Base-by-base conservation (phyloP, 2,797 vertebrate species). In the Hydrocynus forskahlii region DNA sequence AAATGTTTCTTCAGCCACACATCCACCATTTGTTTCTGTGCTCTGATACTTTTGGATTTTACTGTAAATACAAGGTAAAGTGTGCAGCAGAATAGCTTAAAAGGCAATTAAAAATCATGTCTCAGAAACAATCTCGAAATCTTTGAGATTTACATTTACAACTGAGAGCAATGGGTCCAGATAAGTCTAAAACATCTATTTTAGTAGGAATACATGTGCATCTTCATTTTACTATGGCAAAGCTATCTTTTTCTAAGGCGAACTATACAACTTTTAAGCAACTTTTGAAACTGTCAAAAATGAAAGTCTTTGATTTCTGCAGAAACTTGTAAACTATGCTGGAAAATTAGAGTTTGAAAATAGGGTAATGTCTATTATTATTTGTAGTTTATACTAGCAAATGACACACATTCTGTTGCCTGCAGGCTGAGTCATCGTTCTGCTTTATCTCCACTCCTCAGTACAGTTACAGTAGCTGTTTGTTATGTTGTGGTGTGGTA, bases 401-500 rank as follows among this genome's bases (percentile, higher is more conserved):
- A 74, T 60, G 38, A 45, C n/a, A 35, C 54, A 50, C 35, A 52
- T 48, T 81, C 23, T 69, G 25, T 55, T 50, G 63, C 55, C n/a
- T 69, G 50, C 59, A 66, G 66, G 82, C 80, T 75, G 78, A 55
- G 73, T 60, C 59, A 82, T n/a, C 1, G 23, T 78, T 59, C 76
- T 54, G 40, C 66, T 72, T 75, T 66, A 63, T 66, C 76, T 73
- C 74, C 40, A 62, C 43, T 69, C 21, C 67, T 66, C 40, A 10
- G 66, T 73, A 19, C 59, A 68, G 75, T 77, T 80, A 84, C 84
- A 80, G 81, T 77, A 77, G 68, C 72, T 67, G 76, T 76, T 69
- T 85, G 63, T 83, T 75, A 67, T 83, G 81, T 59, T 69, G 69
- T 57, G 43, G 68, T 75, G 76, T 80, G 73, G 66, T 83, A 80